Evolutionary conservation across 1,140 invertebrate genomes (phyloP).

Genomic region (Paraescarpia echinospica): DNA sequence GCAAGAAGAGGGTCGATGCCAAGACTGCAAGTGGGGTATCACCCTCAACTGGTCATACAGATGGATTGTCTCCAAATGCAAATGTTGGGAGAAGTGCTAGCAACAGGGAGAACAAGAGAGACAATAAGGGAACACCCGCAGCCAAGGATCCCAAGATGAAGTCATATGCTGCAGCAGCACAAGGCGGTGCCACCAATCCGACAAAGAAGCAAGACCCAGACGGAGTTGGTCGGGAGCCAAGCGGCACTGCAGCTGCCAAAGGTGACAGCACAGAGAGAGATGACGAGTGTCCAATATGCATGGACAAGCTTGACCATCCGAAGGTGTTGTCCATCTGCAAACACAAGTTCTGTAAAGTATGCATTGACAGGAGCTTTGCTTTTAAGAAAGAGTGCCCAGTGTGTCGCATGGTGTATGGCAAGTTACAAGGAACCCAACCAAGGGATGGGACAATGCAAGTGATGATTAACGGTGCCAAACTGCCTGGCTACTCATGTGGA

Average conservation of each 20-base stretch:
- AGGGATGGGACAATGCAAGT: background rate
- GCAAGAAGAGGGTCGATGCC: background rate
- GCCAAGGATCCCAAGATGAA: background rate
- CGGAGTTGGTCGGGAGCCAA: background rate
- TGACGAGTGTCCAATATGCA: background rate
- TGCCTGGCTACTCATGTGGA: background rate
- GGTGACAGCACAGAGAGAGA: background rate
- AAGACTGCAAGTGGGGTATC: background rate
- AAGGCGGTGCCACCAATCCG: background rate
- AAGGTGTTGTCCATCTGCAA: background rate
- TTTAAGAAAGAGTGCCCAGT: background rate
- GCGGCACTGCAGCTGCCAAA: background rate
- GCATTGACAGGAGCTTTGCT: background rate
- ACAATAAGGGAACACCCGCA: background rate
- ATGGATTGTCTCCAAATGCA: background rate
- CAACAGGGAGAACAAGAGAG: background rate
- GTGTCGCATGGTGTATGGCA: background rate
- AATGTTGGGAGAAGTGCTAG: background rate
- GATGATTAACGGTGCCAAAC: background rate
- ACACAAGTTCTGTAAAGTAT: background rate
- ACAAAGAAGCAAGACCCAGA: background rate
- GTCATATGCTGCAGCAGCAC: background rate
- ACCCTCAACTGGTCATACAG: background rate
- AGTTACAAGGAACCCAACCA: background rate
- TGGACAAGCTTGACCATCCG: background rate